Evolutionary conservation across 2,113 vertebrate genomes (phyloP), one percentile per base, ranked within the genome.

Genomic region (Xyliphius kryptos): DNA sequence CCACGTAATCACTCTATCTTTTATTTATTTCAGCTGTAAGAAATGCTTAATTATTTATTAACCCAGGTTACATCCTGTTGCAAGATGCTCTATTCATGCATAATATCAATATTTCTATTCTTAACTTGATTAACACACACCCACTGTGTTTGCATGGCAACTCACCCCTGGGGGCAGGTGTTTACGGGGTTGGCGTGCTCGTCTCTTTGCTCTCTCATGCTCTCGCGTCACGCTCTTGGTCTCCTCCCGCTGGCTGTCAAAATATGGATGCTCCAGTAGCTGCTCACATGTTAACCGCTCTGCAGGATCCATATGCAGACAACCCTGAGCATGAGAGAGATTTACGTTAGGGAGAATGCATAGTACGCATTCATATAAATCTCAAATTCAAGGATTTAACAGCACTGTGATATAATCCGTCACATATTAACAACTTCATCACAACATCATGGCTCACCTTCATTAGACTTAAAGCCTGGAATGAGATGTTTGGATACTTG

Each of bases 381-480:
- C n/a, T n/a, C n/a, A n/a, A n/a, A n/a, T n/a, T n/a, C n/a, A n/a
- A n/a, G n/a, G n/a, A n/a, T n/a, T n/a, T n/a, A n/a, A n/a, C n/a
- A n/a, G n/a, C n/a, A n/a, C n/a, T n/a, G 14, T 37, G 26, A 36
- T 16, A 16, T 17, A 4, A n/a, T 14, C 5, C 14, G 10, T 54
- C 4, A 37, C 32, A n/a, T 3, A 26, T 43, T 37, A 2, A 16
- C 22, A 21, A 32, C 11, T 17, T 19, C 13, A 47, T 19, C 44
- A 8, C n/a, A n/a, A n/a, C n/a, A n/a, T n/a, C n/a, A n/a, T n/a
- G n/a, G 7, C 77, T 87, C 85, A 97, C 94, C 91, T 97, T 97
- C 89, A 97, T 89, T 55, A 98, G 75, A 54, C 88, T 82, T 70
- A 97, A 78, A 9, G 91, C 90, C 55, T 89, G 83, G 67, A 82